Evolutionary conservation across 1,140 invertebrate species (phyloP).

Genomic region (Lasioglossum albipes): DNA sequence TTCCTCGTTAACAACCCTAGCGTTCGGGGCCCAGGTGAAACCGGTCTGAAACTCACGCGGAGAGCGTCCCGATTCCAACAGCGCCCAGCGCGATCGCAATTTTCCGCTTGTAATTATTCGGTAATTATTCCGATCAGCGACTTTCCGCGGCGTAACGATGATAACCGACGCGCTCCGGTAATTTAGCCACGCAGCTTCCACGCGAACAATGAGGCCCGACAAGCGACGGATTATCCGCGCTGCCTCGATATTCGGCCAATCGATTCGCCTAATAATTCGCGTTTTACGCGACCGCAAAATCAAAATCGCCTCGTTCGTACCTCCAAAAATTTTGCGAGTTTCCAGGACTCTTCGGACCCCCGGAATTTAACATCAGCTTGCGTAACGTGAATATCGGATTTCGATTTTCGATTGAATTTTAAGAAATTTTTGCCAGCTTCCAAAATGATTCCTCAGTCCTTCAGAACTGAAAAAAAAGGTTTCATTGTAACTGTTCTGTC

Average conservation of each 20-base stretch:
- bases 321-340: too few species aligned
- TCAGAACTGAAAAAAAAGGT: too few species aligned
- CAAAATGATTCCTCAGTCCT: too few species aligned
- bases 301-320: too few species aligned
- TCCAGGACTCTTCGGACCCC: too few species aligned
- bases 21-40: too few species aligned
- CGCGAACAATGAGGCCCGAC: slow-evolving; percentile 18
- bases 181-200: slow-evolving; percentile 13
- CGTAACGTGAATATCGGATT: too few species aligned
- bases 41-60: too few species aligned
- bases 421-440: too few species aligned
- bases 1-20: slow-evolving; percentile 8
- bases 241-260: slow-evolving; percentile 1
- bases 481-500: too few species aligned
- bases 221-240: neutral
- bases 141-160: slow-evolving; percentile 30
- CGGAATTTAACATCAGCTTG: too few species aligned
- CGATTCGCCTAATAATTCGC: slow-evolving; percentile 25
- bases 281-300: neutral
- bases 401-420: too few species aligned
- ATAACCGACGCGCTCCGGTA: slow-evolving; percentile 18
- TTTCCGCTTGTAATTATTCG: slow-evolving; percentile 35
- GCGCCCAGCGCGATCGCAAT: neutral
- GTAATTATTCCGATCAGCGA: slow-evolving; percentile 37
- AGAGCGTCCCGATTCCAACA: neutral